A percentile compares a stretch with the other conserved stretches of the same genome.
Evolutionary conservation across 2,888 invertebrate genomes (phyloP).

Genomic region (Xestobium rufovillosum): DNA sequence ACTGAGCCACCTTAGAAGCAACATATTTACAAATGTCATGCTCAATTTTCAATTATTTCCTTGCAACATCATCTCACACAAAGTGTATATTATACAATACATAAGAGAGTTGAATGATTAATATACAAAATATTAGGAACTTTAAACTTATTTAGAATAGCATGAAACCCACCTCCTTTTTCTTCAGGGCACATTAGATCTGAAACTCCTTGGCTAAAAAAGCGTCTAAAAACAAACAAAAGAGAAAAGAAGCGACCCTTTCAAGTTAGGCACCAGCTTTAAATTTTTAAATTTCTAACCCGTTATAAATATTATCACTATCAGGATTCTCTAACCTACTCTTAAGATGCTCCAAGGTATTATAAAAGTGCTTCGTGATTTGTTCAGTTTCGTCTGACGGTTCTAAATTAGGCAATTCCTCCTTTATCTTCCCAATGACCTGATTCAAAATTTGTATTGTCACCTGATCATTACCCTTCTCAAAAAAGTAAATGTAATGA

Average conservation of each 20-base stretch:
- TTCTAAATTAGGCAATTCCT: slow-evolving; percentile 89
- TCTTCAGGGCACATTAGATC: background rate
- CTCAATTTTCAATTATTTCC: too few species aligned
- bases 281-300: slow-evolving; percentile 51
- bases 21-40: too few species aligned
- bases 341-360: slow-evolving; percentile 76
- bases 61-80: too few species aligned
- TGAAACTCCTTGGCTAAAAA: background rate
- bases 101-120: too few species aligned
- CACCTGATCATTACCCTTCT: slow-evolving; percentile 60
- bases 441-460: slow-evolving; percentile 45
- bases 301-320: slow-evolving; percentile 57
- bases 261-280: too few species aligned
- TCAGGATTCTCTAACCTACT: slow-evolving; percentile 58
- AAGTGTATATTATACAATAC: too few species aligned
- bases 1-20: too few species aligned
- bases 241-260: background rate
- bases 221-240: background rate
- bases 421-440: slow-evolving; percentile 88
- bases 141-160: too few species aligned
- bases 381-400: slow-evolving; percentile 94
- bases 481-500: slow-evolving; percentile 87
- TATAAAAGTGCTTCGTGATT: slow-evolving; percentile 91
- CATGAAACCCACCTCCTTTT: too few species aligned
- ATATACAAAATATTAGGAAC: too few species aligned